Conservation (phyloP, 2,113 vertebrate species). For the Charina bottae region DNA sequence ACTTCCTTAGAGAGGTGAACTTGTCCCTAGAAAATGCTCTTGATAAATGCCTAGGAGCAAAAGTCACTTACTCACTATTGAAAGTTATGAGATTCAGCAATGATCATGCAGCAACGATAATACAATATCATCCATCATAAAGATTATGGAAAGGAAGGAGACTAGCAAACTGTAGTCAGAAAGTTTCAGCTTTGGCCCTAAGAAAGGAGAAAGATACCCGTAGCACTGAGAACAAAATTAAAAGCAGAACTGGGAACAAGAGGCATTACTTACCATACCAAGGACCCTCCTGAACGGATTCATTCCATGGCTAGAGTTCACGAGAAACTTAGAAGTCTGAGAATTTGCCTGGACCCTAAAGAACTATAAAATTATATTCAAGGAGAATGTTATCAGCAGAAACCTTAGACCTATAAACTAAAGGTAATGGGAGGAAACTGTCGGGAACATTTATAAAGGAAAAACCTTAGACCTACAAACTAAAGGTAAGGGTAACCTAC, state of each 20-base stretch:
- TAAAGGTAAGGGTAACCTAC: too few relatives aligned
- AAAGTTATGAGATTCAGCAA: background rate
- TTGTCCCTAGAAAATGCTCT: background rate
- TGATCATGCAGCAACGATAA: background rate
- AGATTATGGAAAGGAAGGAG: background rate
- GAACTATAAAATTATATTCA: background rate
- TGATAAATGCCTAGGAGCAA: background rate
- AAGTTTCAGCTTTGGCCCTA: background rate
- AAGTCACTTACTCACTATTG: background rate
- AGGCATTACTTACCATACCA: background rate
- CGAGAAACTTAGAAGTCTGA: background rate
- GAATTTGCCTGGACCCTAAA: background rate
- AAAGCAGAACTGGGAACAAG: background rate
- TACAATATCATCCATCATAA: background rate
- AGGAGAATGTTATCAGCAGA: background rate
- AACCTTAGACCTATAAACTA: background rate
- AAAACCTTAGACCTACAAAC: too few relatives aligned
- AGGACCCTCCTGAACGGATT: background rate
- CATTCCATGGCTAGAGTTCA: background rate
- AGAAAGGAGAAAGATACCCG: background rate
- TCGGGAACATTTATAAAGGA: background rate
- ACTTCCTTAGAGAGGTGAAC: background rate
- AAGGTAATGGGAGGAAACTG: background rate
- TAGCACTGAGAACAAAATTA: background rate
- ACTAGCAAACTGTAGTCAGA: background rate